Evolutionary conservation across 2,888 invertebrate genomes (phyloP).

Genomic region (Scrobipalpa costella): DNA sequence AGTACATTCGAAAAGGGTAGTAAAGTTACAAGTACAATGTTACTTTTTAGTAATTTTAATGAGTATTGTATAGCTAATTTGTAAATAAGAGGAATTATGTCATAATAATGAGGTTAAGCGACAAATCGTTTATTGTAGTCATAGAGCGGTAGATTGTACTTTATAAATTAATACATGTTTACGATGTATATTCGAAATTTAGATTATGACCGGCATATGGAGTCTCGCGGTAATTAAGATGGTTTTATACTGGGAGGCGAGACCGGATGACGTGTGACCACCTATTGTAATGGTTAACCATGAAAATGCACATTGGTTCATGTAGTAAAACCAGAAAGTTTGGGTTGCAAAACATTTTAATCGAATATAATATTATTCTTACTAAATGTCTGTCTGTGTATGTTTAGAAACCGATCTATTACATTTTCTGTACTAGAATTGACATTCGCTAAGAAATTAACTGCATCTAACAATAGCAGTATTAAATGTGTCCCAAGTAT

Average conservation of each 20-base stretch:
- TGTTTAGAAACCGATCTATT: slow-evolving; percentile 23
- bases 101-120: slow-evolving; percentile 79
- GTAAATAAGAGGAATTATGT: slow-evolving; percentile 80
- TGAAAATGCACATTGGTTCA: slow-evolving; percentile 66
- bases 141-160: slow-evolving; percentile 71
- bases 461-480: slow-evolving; percentile 68
- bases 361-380: slow-evolving; percentile 33
- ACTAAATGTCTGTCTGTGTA: slow-evolving; percentile 42
- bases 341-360: slow-evolving; percentile 49
- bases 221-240: slow-evolving; percentile 32
- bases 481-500: slow-evolving; percentile 62
- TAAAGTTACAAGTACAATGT: slow-evolving; percentile 77
- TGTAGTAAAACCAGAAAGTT: slow-evolving; percentile 70
- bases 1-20: slow-evolving; percentile 74
- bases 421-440: slow-evolving; percentile 12
- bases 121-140: slow-evolving; percentile 79
- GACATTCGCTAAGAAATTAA: slow-evolving; percentile 37
- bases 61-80: slow-evolving; percentile 76
- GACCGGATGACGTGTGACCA: neutral
- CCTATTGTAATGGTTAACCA: neutral
- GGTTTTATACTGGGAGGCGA: slow-evolving; percentile 12
- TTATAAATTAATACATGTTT: slow-evolving; percentile 64
- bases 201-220: slow-evolving; percentile 59
- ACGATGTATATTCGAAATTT: slow-evolving; percentile 57
- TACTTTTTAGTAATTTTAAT: slow-evolving; percentile 75